These are phyloP conservation scores for Diceros bicornis DNA, from an alignment of 2,797 vertebrate genomes.

Conservation along the genomic window DNA sequence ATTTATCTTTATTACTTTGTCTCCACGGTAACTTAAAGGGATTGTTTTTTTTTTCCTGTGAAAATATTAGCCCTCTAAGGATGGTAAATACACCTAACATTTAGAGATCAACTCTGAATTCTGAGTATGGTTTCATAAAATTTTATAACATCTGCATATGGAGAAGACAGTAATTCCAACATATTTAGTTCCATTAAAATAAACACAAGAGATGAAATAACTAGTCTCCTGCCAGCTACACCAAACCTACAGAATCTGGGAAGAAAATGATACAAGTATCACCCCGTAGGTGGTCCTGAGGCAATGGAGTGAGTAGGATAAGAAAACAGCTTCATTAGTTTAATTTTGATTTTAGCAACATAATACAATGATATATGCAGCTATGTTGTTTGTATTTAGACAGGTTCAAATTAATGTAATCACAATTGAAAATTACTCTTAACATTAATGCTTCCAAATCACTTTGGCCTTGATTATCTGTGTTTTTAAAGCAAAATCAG, in stretches of 20 bases:
- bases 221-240: neutral
- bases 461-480: neutral
- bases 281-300: neutral
- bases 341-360: neutral
- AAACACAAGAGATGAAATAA: neutral
- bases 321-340: neutral
- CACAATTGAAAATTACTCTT: neutral
- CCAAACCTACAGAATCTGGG: neutral
- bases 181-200: conserved; percentile 14
- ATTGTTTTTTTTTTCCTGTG: neutral
- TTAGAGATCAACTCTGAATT: conserved; percentile 57
- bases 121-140: conserved; percentile 45
- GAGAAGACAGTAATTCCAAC: conserved; percentile 29
- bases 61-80: conserved; percentile 42
- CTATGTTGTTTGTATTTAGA: neutral
- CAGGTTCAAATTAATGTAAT: neutral
- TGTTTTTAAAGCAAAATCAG: neutral
- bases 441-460: neutral
- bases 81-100: conserved; percentile 42
- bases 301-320: neutral
- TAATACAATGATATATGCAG: neutral
- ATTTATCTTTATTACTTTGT: conserved; percentile 27
- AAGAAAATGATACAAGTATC: neutral
- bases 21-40: neutral
- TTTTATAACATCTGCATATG: neutral